These are phyloP conservation scores for Achatina immaculata DNA, from an alignment of 1,140 invertebrate genomes.

Conservation along the genomic window DNA sequence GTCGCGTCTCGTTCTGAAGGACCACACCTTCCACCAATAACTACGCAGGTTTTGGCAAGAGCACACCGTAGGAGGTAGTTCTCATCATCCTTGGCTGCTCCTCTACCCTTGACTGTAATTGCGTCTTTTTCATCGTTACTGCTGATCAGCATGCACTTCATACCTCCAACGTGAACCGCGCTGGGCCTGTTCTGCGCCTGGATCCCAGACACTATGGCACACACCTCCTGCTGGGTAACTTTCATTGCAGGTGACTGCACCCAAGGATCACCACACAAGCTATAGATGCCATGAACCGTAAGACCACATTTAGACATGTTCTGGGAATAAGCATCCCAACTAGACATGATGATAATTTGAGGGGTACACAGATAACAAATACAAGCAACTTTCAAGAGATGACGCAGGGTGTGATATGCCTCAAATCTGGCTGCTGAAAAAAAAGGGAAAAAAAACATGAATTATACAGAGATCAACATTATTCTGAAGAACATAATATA, in stretches of 20 bases:
- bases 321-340: conserved; percentile 11
- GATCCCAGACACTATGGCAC: conserved; percentile 19
- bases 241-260: conserved; percentile 15
- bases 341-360: neutral
- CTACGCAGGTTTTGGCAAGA: conserved; percentile 24
- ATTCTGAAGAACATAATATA: no score
- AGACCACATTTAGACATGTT: conserved; percentile 18
- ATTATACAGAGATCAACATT: no score
- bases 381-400: no score
- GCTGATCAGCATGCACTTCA: conserved; percentile 13
- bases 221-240: conserved; percentile 29
- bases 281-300: conserved; percentile 19
- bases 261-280: neutral
- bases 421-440: neutral
- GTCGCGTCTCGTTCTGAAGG: conserved; percentile 23
- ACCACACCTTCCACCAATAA: conserved; percentile 29
- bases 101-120: conserved; percentile 26
- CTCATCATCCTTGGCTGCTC: neutral
- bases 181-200: neutral
- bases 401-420: no score
- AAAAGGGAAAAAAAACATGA: neutral
- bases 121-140: neutral
- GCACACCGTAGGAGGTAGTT: conserved; percentile 28
- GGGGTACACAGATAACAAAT: neutral
- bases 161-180: conserved; percentile 10